Evolutionary conservation across 2,113 vertebrate species (phyloP).

Genomic region (Australoheros scitulus): DNA sequence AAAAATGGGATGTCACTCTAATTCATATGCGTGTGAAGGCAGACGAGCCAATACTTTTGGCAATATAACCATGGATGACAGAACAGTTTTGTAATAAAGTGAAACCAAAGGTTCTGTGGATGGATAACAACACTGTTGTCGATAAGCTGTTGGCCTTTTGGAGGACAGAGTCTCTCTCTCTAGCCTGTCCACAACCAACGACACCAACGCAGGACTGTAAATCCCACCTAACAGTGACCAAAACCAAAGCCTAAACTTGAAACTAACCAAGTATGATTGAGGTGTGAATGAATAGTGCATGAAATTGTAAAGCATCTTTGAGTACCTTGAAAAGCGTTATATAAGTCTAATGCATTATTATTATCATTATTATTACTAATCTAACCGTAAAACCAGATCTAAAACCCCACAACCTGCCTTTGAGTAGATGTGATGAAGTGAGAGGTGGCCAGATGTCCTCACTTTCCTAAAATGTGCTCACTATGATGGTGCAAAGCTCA

Average conservation of each 20-base stretch:
- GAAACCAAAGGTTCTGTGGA: neutral
- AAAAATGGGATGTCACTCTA: no score
- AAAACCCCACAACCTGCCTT: neutral
- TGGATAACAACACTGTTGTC: neutral
- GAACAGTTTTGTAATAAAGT: neutral
- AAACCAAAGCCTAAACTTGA: neutral
- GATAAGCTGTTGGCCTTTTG: neutral
- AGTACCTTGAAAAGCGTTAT: no score
- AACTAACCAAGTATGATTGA: no score
- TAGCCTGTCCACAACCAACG: neutral
- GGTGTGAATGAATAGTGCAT: no score
- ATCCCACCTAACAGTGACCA: neutral
- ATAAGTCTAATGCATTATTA: no score
- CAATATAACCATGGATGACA: neutral
- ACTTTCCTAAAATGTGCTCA: neutral
- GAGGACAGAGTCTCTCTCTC: neutral
- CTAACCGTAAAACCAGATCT: neutral
- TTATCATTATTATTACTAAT: no score
- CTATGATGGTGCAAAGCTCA: neutral
- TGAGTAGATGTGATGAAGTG: neutral
- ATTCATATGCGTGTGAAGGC: no score
- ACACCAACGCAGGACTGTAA: neutral
- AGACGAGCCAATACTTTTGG: no score
- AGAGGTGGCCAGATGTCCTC: constrained; percentile 2
- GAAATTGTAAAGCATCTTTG: no score